Base-by-base conservation (phyloP, 1,140 invertebrate genomes). In the Grapholita molesta region DNA sequence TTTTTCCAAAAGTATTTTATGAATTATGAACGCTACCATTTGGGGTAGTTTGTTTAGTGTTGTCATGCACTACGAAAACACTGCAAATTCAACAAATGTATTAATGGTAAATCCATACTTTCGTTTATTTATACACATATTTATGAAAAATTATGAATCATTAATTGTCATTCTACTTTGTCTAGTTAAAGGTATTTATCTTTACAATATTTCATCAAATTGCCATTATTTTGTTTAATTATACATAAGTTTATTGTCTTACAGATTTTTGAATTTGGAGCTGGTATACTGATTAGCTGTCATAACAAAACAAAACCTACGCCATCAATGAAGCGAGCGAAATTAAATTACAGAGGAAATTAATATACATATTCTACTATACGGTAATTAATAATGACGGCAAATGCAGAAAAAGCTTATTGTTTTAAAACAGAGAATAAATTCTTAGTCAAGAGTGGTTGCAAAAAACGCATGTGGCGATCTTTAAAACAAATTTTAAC, bases 401-500 rank as follows among this genome's bases (percentile, higher is more conserved):
- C 70, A 18, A 86, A 90, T 70, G 38, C 48, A 18, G 87, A 90
- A 65, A 91, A 83, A 78, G 75, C 55, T 52, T 84, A 82, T 61
- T 78, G 81, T 72, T 91, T 90, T 53, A 91, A 91, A 79, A 71
- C 71, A 30, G 85, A 90, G 78, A 89, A 90, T 64, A 90, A 89
- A 70, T 91, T 88, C 71, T 75, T 91, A 35, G 87, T 87, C 25
- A 91, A 91, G 83, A 89, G 84, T 80, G 88, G 88, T 12, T 89
- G 83, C 71, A 96, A 96, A 79, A 96, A 96, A 85, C 93, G 94
- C 68, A 94, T 94, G 70, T 96, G 96, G 95, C 93, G 94, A 78
- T 96, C 95, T 3, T 80, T 97, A 33, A 97, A 97, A 81, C 96
- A 97, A 93, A 95, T 97, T 70, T 90, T 96, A 66, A 90, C 95